Conservation (phyloP, 53 echinoderm and acorn worm genomes). For the Astropecten irregularis region DNA sequence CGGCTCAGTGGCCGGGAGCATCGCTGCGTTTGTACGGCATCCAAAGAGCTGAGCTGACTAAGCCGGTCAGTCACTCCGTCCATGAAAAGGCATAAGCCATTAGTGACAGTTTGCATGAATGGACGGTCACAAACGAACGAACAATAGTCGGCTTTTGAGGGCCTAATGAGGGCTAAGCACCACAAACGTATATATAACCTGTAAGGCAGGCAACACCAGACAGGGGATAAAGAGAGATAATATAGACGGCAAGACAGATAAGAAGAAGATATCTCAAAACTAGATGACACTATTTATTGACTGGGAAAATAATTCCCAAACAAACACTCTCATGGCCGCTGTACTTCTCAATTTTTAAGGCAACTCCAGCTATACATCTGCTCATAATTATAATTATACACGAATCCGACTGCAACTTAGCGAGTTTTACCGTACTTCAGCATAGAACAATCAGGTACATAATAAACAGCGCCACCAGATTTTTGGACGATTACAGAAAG, state of each 20-base stretch:
- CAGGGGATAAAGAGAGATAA: background rate
- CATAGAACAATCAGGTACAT: too few species aligned
- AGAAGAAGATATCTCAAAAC: background rate
- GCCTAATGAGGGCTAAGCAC: constrained; percentile 33
- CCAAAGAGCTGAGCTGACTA: background rate
- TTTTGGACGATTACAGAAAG: too few species aligned
- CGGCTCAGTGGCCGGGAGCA: constrained; percentile 20
- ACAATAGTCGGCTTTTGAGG: constrained; percentile 40
- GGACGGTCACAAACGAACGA: constrained; percentile 6
- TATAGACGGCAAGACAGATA: background rate
- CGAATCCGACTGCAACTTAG: too few species aligned
- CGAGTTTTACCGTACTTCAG: too few species aligned
- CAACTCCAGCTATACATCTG: too few species aligned
- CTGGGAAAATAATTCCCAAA: constrained; percentile 28
- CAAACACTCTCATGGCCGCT: background rate
- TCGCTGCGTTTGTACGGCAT: constrained; percentile 25
- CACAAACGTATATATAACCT: constrained; percentile 2
- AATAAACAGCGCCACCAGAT: too few species aligned
- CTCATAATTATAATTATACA: too few species aligned
- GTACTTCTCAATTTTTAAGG: too few species aligned
- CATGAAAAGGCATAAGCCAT: constrained; percentile 20
- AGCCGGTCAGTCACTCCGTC: constrained; percentile 43
- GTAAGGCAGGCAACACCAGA: background rate
- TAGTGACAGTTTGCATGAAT: constrained; percentile 44
- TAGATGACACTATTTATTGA: background rate